Percentiles rank a stretch among this genome's conserved stretches.
Conservation (phyloP, 2,888 invertebrate genomes). For the Gryllus longicercus region DNA sequence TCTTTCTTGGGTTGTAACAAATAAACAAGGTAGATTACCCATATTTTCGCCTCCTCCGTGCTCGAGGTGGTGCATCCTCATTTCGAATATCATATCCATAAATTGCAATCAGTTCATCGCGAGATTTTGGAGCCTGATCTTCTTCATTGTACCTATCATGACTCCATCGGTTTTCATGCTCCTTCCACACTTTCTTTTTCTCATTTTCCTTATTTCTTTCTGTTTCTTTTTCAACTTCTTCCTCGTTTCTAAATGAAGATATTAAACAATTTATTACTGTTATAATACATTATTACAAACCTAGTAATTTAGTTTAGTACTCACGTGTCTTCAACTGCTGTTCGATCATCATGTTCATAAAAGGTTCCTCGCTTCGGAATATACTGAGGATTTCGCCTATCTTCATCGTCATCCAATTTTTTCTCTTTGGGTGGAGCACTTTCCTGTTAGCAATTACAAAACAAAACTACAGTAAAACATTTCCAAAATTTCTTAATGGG, state of each 20-base stretch:
- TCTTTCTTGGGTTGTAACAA: too few relatives aligned
- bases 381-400: slow-evolving; percentile 93
- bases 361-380: slow-evolving; percentile 94
- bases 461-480: neutral
- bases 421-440: slow-evolving; percentile 49
- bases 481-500: neutral
- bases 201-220: slow-evolving; percentile 38
- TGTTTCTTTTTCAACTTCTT: slow-evolving; percentile 23
- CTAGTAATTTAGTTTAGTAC: slow-evolving; percentile 35
- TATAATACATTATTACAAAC: neutral
- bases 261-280: neutral
- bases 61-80: slow-evolving; percentile 86
- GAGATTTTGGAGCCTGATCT: slow-evolving; percentile 78
- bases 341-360: slow-evolving; percentile 93
- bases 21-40: slow-evolving; percentile 55
- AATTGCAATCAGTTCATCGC: slow-evolving; percentile 75
- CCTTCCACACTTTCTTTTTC: slow-evolving; percentile 55
- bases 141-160: slow-evolving; percentile 80
- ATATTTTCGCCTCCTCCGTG: slow-evolving; percentile 78
- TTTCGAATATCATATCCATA: slow-evolving; percentile 94
- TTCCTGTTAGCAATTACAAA: slow-evolving; percentile 27
- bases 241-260: slow-evolving; percentile 20
- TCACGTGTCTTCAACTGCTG: slow-evolving; percentile 64
- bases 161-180: slow-evolving; percentile 65
- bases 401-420: slow-evolving; percentile 88